Base-by-base conservation (phyloP, 2,113 vertebrate genomes). In the Bubalus kerabau region DNA sequence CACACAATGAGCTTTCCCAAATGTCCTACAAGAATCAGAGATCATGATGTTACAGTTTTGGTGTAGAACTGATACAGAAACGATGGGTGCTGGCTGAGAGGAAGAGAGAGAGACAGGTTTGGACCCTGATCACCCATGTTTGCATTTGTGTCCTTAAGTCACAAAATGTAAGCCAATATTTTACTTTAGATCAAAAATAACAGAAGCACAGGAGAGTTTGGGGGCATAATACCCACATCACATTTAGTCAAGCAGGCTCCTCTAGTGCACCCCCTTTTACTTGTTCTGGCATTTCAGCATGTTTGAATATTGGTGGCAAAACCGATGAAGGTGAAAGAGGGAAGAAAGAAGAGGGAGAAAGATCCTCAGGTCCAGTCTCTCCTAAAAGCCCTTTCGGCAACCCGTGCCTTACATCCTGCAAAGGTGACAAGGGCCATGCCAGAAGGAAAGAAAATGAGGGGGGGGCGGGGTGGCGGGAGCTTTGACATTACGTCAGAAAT, bases 131-230 rank as follows among this genome's bases (percentile, higher is more conserved):
- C 82, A 67, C 19, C 3, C 26, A 59, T 23, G 36, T 60, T 28
- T 32, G n/a, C 32, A 40, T 7, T 54, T 90, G 30, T 19, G 16
- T 48, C 15, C n/a, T 89, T 54, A 87, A 81, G 71, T 52, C 6
- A 26, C 54, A 93, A 91, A 71, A 78, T 23, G 50, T 56, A 21
- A 60, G 78, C 12, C 32, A 40, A 60, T 52, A 36, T 76, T 92
- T 92, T 74, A 59, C 90, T 52, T 67, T 74, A 94, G 28, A 54
- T 89, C 16, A 71, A 91, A 48, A 85, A 36, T 9, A 83, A 78
- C 15, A 94, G 48, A 92, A 50, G 60, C 50, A 40, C 21, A 76
- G 64, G n/a, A 60, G 60, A 57, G n/a, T n/a, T 19, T 59, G 23
- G 36, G 5, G 36, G 7, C n/a, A 83, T 0, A 43, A 54, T 14